phyloP scores from a whole-genome alignment of 2,888 invertebrate species.

The Tetheella fluctuosa region DNA sequence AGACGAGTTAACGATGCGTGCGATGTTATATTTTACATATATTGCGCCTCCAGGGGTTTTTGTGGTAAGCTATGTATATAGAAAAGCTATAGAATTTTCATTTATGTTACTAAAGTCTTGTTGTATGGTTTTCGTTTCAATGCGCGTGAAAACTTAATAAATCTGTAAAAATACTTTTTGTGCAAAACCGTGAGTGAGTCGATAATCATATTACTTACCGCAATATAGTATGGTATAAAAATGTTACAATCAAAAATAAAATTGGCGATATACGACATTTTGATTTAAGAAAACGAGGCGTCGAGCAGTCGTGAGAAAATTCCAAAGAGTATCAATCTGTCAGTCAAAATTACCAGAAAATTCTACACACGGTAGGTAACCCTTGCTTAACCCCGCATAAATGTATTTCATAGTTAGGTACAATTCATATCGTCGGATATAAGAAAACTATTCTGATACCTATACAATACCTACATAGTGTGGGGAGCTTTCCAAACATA shows the following conservation, averaged over 20 bases:
- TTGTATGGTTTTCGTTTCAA: no score
- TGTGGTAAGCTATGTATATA: not conserved
- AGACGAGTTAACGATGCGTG: slow-evolving; percentile 45
- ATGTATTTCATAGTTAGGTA: not conserved
- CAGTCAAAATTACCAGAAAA: slow-evolving; percentile 4
- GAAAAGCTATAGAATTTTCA: not conserved
- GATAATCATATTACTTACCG: not conserved
- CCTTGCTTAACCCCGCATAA: slow-evolving; percentile 42
- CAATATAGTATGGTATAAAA: not conserved
- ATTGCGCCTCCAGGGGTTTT: not conserved
- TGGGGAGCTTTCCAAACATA: no score
- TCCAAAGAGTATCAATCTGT: slow-evolving; percentile 10
- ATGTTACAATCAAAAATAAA: not conserved
- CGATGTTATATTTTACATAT: slow-evolving; percentile 12
- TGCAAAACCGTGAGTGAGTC: not conserved
- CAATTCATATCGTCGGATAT: not conserved
- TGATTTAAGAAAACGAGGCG: slow-evolving; percentile 5
- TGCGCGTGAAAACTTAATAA: no score
- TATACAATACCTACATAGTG: no score
- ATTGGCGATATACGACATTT: not conserved
- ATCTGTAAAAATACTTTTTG: not conserved
- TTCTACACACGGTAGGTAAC: slow-evolving; percentile 33
- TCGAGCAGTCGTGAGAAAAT: slow-evolving; percentile 4
- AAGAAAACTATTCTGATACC: no score
- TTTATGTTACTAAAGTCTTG: no score